Evolutionary conservation across 1,140 invertebrate genomes (phyloP).

Genomic region (Drosophila pandora): DNA sequence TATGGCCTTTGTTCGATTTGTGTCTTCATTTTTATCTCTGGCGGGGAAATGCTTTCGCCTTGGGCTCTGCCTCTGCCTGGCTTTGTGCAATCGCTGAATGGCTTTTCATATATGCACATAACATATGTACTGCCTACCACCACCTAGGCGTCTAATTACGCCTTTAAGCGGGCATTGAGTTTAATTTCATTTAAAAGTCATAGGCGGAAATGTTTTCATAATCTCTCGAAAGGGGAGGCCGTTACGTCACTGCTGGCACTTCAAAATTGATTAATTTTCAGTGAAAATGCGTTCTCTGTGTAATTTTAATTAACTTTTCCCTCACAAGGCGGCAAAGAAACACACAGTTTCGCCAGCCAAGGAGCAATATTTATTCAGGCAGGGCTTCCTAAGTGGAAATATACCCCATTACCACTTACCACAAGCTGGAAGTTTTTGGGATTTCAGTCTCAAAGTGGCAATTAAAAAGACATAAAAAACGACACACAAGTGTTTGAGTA

Average conservation of each 20-base stretch:
- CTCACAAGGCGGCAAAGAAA: slow-evolving; percentile 4
- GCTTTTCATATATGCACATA: slow-evolving; percentile 57
- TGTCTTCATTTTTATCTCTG: slow-evolving; percentile 22
- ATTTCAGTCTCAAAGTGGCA: slow-evolving; percentile 51
- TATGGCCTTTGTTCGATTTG: slow-evolving; percentile 44
- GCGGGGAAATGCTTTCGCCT: slow-evolving; percentile 30
- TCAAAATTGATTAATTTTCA: slow-evolving; percentile 33
- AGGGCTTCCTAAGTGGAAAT: slow-evolving; percentile 2
- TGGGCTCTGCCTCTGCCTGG: neutral
- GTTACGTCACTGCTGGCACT: slow-evolving; percentile 22
- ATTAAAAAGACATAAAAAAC: slow-evolving; percentile 70
- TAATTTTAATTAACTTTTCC: slow-evolving; percentile 34
- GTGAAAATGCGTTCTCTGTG: neutral
- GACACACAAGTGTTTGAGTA: slow-evolving; percentile 29
- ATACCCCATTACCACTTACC: slow-evolving; percentile 13
- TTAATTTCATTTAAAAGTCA: slow-evolving; percentile 34
- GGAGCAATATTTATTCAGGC: slow-evolving; percentile 24
- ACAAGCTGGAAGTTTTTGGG: slow-evolving; percentile 23
- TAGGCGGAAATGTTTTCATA: slow-evolving; percentile 54
- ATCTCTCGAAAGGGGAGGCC: slow-evolving; percentile 1
- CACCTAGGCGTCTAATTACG: slow-evolving; percentile 50
- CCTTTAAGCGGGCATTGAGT: slow-evolving; percentile 37
- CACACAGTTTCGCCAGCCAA: slow-evolving; percentile 1
- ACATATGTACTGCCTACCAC: too few species aligned
- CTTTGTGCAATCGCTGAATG: slow-evolving; percentile 58